A percentile compares a stretch with the other conserved stretches of the same genome.
phyloP scores from a whole-genome alignment of 2,888 invertebrate genomes.

The Noctua fimbriata region DNA sequence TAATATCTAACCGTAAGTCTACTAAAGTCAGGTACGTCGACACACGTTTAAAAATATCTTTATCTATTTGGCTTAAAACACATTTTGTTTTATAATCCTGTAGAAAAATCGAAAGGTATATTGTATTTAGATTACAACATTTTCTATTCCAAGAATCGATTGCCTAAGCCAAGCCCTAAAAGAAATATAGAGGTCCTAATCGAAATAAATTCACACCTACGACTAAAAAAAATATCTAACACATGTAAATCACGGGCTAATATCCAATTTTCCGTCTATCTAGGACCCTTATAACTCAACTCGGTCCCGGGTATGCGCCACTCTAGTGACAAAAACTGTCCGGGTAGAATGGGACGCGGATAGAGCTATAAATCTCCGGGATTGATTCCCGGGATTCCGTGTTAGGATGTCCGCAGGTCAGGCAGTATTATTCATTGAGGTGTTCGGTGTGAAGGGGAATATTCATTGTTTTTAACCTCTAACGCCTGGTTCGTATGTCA shows the following conservation, averaged over 20 bases:
- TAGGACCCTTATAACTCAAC: slow-evolving; percentile 75
- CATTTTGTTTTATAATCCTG: background rate
- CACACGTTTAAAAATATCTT: too few relatives aligned
- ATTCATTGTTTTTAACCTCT: slow-evolving; percentile 53
- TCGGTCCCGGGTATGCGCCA: slow-evolving; percentile 59
- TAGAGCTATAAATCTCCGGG: slow-evolving; percentile 75
- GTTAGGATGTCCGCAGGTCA: slow-evolving; percentile 69
- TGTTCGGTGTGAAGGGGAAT: slow-evolving; percentile 44
- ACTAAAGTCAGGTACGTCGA: too few relatives aligned
- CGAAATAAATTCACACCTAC: slow-evolving; percentile 59
- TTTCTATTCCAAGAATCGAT: slow-evolving; percentile 6
- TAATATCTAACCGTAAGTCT: too few relatives aligned
- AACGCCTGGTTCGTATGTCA: background rate
- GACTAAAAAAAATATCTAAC: slow-evolving; percentile 65
- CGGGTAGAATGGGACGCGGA: slow-evolving; percentile 69
- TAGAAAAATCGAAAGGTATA: background rate
- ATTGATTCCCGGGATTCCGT: slow-evolving; percentile 72
- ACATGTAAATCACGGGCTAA: slow-evolving; percentile 73
- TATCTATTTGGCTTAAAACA: background rate
- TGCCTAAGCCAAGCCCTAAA: slow-evolving; percentile 14
- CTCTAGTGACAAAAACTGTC: slow-evolving; percentile 75
- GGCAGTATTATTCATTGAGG: slow-evolving; percentile 68
- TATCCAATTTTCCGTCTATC: slow-evolving; percentile 73
- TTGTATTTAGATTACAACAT: background rate
- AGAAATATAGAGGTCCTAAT: slow-evolving; percentile 51